These are phyloP conservation scores for Lasiurus cinereus DNA, from an alignment of 2,113 vertebrate genomes.

Conservation along the genomic window DNA sequence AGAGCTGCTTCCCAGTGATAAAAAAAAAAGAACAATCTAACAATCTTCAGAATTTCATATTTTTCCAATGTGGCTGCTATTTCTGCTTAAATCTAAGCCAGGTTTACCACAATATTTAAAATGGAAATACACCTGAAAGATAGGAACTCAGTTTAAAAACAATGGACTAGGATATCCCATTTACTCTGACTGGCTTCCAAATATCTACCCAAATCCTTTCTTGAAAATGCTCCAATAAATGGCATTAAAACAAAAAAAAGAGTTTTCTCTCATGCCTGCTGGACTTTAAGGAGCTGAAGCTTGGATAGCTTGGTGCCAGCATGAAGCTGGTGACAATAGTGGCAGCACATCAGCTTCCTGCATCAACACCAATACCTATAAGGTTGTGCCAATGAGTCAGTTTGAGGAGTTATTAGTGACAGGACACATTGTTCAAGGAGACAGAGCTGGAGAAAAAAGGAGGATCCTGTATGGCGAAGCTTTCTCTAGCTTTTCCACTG, in stretches of 20 bases:
- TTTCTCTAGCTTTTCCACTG: not conserved
- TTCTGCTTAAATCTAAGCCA: not conserved
- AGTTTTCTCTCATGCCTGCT: not conserved
- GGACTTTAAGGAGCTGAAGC: not conserved
- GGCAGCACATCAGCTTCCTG: not conserved
- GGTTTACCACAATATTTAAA: not conserved
- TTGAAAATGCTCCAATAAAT: not conserved
- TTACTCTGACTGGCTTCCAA: not conserved
- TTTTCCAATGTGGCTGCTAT: not conserved
- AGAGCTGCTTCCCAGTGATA: not conserved
- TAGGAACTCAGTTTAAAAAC: not conserved
- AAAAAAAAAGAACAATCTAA: no score
- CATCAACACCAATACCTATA: not conserved
- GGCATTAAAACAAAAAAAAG: not conserved
- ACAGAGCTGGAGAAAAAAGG: not conserved
- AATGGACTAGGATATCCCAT: not conserved
- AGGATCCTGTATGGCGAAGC: not conserved
- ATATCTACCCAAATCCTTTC: not conserved
- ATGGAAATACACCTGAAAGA: slow-evolving; percentile 2
- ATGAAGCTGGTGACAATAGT: not conserved
- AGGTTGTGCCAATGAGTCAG: not conserved
- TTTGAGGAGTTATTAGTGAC: not conserved
- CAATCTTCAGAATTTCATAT: not conserved
- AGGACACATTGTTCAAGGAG: not conserved
- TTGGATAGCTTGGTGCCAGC: not conserved